Percentiles rank a stretch among this genome's conserved stretches.
Evolutionary conservation across 2,113 vertebrate species (phyloP).

Genomic region (Columba janthina): DNA sequence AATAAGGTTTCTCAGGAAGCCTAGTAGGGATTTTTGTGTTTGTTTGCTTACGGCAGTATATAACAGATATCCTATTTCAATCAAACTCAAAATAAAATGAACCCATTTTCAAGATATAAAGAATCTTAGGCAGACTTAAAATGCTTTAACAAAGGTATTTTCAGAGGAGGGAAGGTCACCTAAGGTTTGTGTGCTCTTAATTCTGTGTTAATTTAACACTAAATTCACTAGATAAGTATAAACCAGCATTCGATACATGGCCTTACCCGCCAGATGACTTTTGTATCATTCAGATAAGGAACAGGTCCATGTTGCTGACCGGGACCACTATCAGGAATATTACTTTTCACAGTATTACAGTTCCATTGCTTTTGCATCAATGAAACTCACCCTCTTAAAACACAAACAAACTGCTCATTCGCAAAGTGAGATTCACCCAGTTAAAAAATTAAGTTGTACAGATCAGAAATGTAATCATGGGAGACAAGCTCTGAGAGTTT

Average conservation of each 20-base stretch:
- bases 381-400: not conserved
- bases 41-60: not conserved
- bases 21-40: not conserved
- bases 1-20: not conserved
- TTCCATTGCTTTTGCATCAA: not conserved
- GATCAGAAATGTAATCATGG: constrained; percentile 84
- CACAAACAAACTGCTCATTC: constrained; percentile 60
- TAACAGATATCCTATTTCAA: not conserved
- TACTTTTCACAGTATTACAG: not conserved
- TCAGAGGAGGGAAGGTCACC: not conserved
- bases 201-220: not conserved
- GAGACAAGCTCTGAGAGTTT: constrained; percentile 85
- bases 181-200: not conserved
- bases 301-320: not conserved
- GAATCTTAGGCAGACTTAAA: not conserved
- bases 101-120: not conserved
- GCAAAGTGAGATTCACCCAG: constrained; percentile 69
- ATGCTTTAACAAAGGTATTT: not conserved
- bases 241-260: not conserved
- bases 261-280: not conserved
- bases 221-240: not conserved
- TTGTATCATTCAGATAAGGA: not conserved
- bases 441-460: constrained; percentile 87
- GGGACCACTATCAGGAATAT: not conserved
- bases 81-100: not conserved